A percentile compares a stretch with the other conserved stretches of the same genome.
phyloP scores from a whole-genome alignment of 2,797 vertebrate species.

The Eospalax fontanierii region DNA sequence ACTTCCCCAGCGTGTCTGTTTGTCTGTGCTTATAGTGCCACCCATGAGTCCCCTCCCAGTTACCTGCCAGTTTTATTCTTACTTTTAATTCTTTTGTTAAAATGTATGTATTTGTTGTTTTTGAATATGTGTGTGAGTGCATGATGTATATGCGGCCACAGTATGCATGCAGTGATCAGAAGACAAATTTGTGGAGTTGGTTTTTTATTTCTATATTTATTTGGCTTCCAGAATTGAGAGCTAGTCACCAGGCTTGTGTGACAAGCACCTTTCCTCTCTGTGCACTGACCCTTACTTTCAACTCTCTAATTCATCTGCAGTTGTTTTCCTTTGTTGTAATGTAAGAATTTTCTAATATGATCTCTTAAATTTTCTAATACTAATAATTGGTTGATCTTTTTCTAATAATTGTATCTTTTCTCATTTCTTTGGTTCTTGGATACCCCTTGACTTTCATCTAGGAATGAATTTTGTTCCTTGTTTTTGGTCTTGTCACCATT shows the following conservation, averaged over 20 bases:
- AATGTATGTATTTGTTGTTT: neutral
- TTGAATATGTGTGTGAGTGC: neutral
- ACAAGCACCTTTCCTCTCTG: neutral
- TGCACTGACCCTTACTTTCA: neutral
- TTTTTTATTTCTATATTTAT: neutral
- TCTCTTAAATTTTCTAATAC: neutral
- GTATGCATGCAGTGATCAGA: neutral
- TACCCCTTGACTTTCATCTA: neutral
- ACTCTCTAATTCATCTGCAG: neutral
- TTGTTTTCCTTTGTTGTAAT: neutral
- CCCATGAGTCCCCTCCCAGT: too few relatives aligned
- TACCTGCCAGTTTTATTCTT: neutral
- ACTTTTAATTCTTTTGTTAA: conserved; percentile 2
- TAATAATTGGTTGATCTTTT: neutral
- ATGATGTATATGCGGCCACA: neutral
- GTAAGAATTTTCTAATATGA: neutral
- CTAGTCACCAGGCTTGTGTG: neutral
- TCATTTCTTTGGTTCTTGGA: neutral
- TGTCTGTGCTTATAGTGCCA: too few relatives aligned
- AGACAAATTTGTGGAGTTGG: neutral
- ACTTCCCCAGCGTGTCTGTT: too few relatives aligned
- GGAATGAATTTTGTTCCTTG: neutral
- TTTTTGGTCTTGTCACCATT: neutral
- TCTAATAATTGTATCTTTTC: neutral
- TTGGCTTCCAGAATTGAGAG: neutral